These are phyloP conservation scores for Axinella damicornis DNA, from an alignment of 37 sponge, comb jelly and placozoan species.

Conservation along the genomic window DNA sequence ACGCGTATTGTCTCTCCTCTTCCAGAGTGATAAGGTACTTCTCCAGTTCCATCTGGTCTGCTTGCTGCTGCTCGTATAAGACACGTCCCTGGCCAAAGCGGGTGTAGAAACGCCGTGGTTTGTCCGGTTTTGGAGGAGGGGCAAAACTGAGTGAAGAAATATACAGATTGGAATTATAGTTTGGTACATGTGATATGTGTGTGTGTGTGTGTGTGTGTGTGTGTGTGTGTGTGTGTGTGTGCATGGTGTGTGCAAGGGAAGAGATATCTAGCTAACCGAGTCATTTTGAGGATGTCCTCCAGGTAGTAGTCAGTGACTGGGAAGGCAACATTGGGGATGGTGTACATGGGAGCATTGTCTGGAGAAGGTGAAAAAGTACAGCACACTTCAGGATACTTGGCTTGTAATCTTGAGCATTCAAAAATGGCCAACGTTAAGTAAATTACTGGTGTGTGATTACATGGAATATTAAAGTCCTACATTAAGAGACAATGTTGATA, in stretches of 20 bases:
- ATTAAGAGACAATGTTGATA: too few species aligned
- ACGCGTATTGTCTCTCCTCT: slow-evolving; percentile 20
- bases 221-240: not conserved
- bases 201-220: not conserved
- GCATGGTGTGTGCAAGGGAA: not conserved
- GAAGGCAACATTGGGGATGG: slow-evolving; percentile 56
- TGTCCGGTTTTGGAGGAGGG: slow-evolving; percentile 17
- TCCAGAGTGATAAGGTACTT: slow-evolving; percentile 45
- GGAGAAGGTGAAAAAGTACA: not conserved
- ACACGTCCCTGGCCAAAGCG: slow-evolving; percentile 26
- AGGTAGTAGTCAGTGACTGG: slow-evolving; percentile 74
- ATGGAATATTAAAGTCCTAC: too few species aligned
- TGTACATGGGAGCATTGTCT: slow-evolving; percentile 69
- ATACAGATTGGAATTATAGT: not conserved
- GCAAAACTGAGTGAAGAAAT: slow-evolving; percentile 14
- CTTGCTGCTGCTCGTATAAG: slow-evolving; percentile 25
- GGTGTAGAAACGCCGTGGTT: slow-evolving; percentile 28
- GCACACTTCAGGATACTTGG: not conserved
- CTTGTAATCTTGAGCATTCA: not conserved
- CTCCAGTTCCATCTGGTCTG: slow-evolving; percentile 13
- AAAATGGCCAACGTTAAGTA: too few species aligned
- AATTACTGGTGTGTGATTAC: too few species aligned
- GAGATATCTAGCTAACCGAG: slow-evolving; percentile 24
- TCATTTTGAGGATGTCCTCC: slow-evolving; percentile 66
- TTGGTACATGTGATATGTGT: too few species aligned